Evolutionary conservation across 2,113 vertebrate species (phyloP).

Genomic region (Vombatus ursinus): DNA sequence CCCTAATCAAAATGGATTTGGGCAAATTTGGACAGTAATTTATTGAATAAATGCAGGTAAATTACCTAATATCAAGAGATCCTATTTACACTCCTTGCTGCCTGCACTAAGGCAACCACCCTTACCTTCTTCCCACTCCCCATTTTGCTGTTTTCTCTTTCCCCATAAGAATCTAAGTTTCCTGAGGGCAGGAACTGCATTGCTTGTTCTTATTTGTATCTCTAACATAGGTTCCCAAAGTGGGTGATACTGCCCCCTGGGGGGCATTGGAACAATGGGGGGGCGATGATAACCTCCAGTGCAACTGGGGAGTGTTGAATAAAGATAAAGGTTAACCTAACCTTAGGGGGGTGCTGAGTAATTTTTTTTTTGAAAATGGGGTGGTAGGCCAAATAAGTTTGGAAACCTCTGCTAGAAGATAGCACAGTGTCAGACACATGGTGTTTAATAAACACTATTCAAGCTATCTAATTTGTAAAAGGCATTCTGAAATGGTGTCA

Average conservation of each 20-base stretch:
- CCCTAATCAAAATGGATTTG: background rate
- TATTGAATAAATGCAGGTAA: background rate
- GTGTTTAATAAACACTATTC: background rate
- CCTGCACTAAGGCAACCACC: background rate
- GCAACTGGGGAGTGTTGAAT: too few species aligned
- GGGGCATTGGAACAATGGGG: too few species aligned
- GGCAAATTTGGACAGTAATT: background rate
- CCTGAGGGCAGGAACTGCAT: background rate
- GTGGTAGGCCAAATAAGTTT: too few species aligned
- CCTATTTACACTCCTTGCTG: background rate
- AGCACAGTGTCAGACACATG: background rate
- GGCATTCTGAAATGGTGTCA: background rate
- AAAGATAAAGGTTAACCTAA: too few species aligned
- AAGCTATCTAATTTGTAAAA: background rate
- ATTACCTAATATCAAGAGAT: background rate
- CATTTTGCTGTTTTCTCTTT: background rate
- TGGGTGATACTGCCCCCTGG: too few species aligned
- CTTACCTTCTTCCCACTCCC: background rate
- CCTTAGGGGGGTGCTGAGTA: too few species aligned
- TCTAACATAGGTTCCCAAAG: background rate
- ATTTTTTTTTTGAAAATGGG: too few species aligned
- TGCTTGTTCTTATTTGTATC: background rate
- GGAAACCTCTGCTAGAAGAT: background rate
- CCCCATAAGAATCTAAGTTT: background rate
- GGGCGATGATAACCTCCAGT: too few species aligned